These are phyloP conservation scores for Cephus cinctus DNA, from an alignment of 1,140 invertebrate genomes.

Conservation along the genomic window DNA sequence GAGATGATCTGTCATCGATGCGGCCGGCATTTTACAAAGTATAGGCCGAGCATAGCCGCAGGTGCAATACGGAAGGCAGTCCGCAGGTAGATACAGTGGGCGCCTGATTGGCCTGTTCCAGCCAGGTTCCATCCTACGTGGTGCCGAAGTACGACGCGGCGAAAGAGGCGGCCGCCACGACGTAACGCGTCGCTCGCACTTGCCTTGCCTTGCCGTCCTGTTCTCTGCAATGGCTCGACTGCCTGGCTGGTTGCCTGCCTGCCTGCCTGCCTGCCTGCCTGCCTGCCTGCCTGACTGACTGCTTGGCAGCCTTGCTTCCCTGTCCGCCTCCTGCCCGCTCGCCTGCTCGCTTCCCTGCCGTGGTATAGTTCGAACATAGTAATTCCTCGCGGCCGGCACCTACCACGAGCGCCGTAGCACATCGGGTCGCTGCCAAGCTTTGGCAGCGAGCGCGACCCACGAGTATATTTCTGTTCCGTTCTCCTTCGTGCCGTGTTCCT, in stretches of 20 bases:
- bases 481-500: conserved; percentile 18
- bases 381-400: conserved; percentile 43
- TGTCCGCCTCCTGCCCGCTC: too few species aligned
- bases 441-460: conserved; percentile 31
- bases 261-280: too few species aligned
- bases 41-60: conserved; percentile 36
- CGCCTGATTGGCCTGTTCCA: conserved; percentile 52
- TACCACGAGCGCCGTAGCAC: conserved; percentile 19
- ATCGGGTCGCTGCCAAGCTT: conserved; percentile 40
- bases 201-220: too few species aligned
- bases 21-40: too few species aligned
- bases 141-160: conserved; percentile 20
- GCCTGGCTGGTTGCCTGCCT: too few species aligned
- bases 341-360: conserved; percentile 7
- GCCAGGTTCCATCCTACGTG: conserved; percentile 20
- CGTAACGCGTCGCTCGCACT: conserved; percentile 20
- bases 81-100: conserved; percentile 50
- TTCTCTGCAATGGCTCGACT: too few species aligned
- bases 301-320: too few species aligned
- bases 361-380: conserved; percentile 38
- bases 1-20: too few species aligned
- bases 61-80: conserved; percentile 49
- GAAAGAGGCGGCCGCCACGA: conserved; percentile 30
- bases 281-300: too few species aligned
- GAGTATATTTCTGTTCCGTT: conserved; percentile 47